These are phyloP conservation scores for Achlya flavicornis DNA, from an alignment of 2,888 invertebrate genomes.

Conservation along the genomic window DNA sequence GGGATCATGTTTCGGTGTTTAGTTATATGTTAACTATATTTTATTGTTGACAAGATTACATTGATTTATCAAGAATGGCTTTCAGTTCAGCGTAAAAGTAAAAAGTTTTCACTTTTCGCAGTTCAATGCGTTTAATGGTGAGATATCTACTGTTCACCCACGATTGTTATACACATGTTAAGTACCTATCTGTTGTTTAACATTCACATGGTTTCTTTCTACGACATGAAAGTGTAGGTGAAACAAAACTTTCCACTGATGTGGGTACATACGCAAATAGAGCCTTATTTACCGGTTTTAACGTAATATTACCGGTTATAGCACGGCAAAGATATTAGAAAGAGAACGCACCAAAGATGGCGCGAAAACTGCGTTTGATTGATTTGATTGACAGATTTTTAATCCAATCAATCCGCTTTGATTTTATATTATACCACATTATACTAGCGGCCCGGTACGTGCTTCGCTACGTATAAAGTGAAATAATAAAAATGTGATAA, in stretches of 20 bases:
- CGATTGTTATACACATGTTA: conserved; percentile 29
- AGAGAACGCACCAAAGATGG: conserved; percentile 14
- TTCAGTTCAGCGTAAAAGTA: conserved; percentile 38
- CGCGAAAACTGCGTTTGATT: conserved; percentile 40
- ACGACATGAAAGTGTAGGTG: conserved; percentile 20
- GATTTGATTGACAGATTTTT: conserved; percentile 25
- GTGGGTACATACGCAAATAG: conserved; percentile 27
- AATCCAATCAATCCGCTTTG: not conserved
- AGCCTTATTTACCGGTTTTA: conserved; percentile 36
- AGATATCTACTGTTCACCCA: conserved; percentile 21
- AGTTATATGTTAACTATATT: too few relatives aligned
- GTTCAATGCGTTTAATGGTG: conserved; percentile 37
- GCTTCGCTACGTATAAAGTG: too few relatives aligned
- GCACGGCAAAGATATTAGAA: conserved; percentile 8
- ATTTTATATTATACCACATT: too few relatives aligned
- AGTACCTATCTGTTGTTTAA: conserved; percentile 30
- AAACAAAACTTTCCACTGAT: conserved; percentile 43
- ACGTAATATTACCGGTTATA: conserved; percentile 42
- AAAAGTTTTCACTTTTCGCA: conserved; percentile 49
- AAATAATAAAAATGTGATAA: too few relatives aligned
- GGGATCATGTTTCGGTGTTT: too few relatives aligned
- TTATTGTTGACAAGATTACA: not conserved
- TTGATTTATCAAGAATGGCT: not conserved
- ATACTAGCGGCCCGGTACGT: too few relatives aligned
- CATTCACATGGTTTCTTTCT: conserved; percentile 40